phyloP scores from a whole-genome alignment of 2,113 vertebrate genomes.

The Atlantisia rogersi region DNA sequence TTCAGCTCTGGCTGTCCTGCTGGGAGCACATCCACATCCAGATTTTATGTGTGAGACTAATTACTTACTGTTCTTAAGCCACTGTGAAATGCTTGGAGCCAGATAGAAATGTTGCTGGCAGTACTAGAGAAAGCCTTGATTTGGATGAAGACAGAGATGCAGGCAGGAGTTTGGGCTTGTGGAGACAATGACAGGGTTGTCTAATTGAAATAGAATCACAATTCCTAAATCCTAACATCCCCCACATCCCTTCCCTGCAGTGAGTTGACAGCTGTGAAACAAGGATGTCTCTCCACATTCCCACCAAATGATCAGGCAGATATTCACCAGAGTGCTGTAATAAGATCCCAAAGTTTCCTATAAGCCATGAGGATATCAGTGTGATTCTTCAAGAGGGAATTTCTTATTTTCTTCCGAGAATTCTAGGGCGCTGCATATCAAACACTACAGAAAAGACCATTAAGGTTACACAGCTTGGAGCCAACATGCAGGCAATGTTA shows the following conservation, averaged over 20 bases:
- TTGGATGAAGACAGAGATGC: constrained; percentile 8
- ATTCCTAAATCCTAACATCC: not conserved
- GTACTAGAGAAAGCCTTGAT: not conserved
- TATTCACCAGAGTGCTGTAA: not conserved
- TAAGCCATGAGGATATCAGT: not conserved
- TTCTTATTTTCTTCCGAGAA: not conserved
- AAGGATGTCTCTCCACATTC: not conserved
- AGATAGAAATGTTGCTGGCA: not conserved
- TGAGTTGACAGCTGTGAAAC: not conserved
- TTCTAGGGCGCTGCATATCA: not conserved
- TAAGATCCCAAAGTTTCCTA: not conserved
- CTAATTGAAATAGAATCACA: not conserved
- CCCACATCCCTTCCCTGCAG: not conserved
- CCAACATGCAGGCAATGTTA: not conserved
- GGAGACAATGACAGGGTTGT: not conserved
- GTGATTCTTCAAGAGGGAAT: not conserved
- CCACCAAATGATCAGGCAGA: not conserved
- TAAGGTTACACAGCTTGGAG: not conserved
- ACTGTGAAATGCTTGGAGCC: not conserved
- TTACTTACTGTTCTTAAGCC: not conserved
- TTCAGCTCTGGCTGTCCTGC: not conserved
- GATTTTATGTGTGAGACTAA: not conserved
- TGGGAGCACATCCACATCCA: not conserved
- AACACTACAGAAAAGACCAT: not conserved
- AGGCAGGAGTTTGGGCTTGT: not conserved